phyloP scores from a whole-genome alignment of 2,113 vertebrate genomes.

The Cervus canadensis region DNA sequence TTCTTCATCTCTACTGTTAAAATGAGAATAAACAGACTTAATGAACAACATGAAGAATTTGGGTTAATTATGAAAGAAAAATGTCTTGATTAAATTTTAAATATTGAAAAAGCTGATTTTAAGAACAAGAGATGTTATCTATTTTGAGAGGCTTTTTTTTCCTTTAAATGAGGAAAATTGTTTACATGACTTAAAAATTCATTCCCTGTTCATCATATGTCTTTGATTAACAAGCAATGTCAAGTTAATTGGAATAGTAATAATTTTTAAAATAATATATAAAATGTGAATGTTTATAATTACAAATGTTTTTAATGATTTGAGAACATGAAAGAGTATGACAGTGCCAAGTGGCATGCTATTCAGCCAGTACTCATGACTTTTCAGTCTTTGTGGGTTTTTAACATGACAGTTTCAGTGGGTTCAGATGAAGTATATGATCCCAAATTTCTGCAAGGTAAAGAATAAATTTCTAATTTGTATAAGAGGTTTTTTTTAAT shows the following conservation, averaged over 20 bases:
- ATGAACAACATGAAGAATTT: not conserved
- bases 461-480: not conserved
- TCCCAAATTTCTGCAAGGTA: not conserved
- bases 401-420: not conserved
- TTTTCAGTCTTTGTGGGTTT: not conserved
- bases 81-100: not conserved
- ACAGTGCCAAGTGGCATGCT: not conserved
- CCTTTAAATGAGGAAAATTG: not conserved
- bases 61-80: not conserved
- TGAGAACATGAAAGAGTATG: not conserved
- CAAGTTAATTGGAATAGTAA: not conserved
- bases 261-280: not conserved
- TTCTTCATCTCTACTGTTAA: not conserved
- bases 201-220: not conserved
- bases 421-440: not conserved
- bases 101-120: not conserved
- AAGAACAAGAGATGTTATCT: not conserved
- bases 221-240: constrained; percentile 7
- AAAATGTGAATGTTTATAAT: not conserved
- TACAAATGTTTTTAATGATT: not conserved
- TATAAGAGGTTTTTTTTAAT: not conserved
- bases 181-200: not conserved
- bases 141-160: not conserved
- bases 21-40: not conserved
- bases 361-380: too few relatives aligned